phyloP scores from a whole-genome alignment of 1,140 invertebrate species.

The Mylabris phalerata region DNA sequence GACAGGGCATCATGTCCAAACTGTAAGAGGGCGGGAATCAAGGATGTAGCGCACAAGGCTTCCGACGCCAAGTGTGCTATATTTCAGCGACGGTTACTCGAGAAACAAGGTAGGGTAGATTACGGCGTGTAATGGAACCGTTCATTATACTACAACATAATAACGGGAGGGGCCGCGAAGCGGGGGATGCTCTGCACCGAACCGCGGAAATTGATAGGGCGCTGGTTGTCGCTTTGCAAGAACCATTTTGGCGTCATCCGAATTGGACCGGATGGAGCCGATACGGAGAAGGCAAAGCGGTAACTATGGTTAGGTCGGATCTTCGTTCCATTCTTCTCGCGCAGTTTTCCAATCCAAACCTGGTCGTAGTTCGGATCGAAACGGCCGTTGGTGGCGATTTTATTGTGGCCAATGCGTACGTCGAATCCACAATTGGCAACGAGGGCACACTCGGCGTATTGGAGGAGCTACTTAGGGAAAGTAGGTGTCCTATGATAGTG shows the following conservation, averaged over 20 bases:
- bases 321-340: not conserved
- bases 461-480: not conserved
- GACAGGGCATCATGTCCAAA: not conserved
- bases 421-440: not conserved
- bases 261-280: not conserved
- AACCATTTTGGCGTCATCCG: not conserved
- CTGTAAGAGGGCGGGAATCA: not conserved
- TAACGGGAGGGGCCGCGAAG: not conserved
- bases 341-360: not conserved
- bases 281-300: not conserved
- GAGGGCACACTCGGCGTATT: not conserved
- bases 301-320: not conserved
- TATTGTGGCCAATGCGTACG: not conserved
- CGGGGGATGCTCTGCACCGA: not conserved
- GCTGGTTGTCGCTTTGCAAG: slow-evolving; percentile 1
- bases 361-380: not conserved
- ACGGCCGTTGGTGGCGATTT: not conserved
- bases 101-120: not conserved
- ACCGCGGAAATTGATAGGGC: not conserved
- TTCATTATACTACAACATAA: not conserved
- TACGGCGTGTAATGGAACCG: not conserved
- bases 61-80: not conserved
- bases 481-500: slow-evolving; percentile 1
- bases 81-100: not conserved
- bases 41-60: not conserved